phyloP scores from a whole-genome alignment of 1,140 invertebrate species.

The Drosophila paulistorum region DNA sequence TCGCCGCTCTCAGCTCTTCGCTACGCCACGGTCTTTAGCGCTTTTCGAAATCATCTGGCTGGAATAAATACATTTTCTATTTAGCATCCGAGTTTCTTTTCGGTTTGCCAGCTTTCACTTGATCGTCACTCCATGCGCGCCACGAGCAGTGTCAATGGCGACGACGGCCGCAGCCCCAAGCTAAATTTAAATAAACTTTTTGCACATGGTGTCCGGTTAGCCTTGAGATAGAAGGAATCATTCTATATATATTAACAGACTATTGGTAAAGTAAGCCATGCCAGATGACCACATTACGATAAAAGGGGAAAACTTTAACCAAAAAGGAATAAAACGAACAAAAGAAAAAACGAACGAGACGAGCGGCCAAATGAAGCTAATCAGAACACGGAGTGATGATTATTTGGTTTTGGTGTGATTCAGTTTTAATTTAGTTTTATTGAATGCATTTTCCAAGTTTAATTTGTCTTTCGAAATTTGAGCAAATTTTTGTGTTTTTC shows the following conservation, averaged over 20 bases:
- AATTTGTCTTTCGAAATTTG: neutral
- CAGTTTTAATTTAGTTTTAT: neutral
- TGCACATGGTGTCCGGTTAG: neutral
- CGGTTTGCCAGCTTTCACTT: neutral
- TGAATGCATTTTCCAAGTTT: neutral
- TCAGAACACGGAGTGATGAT: too few species aligned
- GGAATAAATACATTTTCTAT: slow-evolving; percentile 72
- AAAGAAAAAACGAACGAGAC: too few species aligned
- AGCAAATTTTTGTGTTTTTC: neutral
- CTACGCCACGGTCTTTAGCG: slow-evolving; percentile 56
- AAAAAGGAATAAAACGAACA: too few species aligned
- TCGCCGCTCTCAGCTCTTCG: neutral
- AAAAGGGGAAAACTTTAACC: too few species aligned
- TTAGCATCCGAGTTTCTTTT: slow-evolving; percentile 21
- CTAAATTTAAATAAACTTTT: slow-evolving; percentile 9
- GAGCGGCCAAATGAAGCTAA: too few species aligned
- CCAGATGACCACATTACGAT: too few species aligned
- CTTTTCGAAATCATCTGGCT: slow-evolving; percentile 72
- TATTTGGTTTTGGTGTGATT: too few species aligned
- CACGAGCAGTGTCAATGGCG: neutral
- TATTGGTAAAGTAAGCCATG: too few species aligned
- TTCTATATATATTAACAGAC: neutral
- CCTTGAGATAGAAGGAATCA: neutral
- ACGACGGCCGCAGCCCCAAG: neutral
- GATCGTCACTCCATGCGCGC: neutral